Evolutionary conservation across 2,888 invertebrate genomes (phyloP).

Genomic region (Aproaerema taeniolella): DNA sequence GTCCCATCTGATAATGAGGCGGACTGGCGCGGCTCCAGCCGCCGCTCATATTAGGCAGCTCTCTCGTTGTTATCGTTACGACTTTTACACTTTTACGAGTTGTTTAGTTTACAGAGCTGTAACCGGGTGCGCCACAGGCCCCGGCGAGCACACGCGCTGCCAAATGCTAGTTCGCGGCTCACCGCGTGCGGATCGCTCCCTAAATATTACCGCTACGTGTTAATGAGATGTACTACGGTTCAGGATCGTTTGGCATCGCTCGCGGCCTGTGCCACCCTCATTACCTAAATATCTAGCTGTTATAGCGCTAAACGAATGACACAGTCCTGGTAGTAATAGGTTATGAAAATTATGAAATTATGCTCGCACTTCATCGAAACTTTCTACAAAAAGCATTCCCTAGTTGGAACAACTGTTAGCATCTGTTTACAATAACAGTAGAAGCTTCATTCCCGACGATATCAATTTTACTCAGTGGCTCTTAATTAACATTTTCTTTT

Average conservation of each 20-base stretch:
- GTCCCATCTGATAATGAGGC: constrained; percentile 76
- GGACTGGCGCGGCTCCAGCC: constrained; percentile 70
- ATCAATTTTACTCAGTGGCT: constrained; percentile 72
- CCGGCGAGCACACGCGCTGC: constrained; percentile 54
- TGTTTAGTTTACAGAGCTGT: constrained; percentile 70
- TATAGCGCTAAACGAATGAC: too few species aligned
- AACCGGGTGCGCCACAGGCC: too few species aligned
- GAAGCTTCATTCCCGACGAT: constrained; percentile 58
- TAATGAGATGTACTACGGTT: constrained; percentile 68
- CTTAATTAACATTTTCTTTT: constrained; percentile 77
- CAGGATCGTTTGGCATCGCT: constrained; percentile 57
- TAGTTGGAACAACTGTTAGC: constrained; percentile 37
- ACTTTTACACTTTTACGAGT: constrained; percentile 77
- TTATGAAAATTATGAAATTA: too few species aligned
- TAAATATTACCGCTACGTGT: constrained; percentile 61
- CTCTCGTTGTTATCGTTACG: constrained; percentile 69
- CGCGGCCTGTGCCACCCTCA: constrained; percentile 26
- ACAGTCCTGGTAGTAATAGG: too few species aligned
- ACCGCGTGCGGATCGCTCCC: constrained; percentile 59
- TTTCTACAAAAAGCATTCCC: constrained; percentile 18
- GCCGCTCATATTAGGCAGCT: constrained; percentile 68
- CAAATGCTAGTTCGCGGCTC: constrained; percentile 76
- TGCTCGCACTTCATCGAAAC: constrained; percentile 5
- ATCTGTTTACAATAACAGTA: constrained; percentile 61
- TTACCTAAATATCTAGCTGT: constrained; percentile 38